Base-by-base conservation (phyloP, 2,797 vertebrate species). In the Premnoplex brunnescens region DNA sequence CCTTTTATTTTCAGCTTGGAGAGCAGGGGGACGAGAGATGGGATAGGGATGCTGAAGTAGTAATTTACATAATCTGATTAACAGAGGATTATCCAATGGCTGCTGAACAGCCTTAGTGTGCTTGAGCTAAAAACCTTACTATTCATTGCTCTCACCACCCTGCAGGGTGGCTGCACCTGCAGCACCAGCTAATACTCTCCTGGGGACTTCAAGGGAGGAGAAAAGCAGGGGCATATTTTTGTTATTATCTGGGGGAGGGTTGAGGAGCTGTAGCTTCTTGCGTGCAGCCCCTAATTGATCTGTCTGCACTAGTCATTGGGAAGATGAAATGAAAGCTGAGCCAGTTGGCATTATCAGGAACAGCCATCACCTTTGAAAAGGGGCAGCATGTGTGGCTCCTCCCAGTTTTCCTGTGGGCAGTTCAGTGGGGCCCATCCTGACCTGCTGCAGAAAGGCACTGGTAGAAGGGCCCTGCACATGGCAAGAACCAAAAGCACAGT, bases 11-110 rank as follows among this genome's bases (percentile, higher is more conserved):
- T 90, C 94, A 96, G 77, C 68, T 77, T 93, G 86, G 90, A 97
- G 89, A 97, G 88, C 82, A 93, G 92, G 71, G 87, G 77, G 95
- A 95, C 0, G 0, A 94, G 94, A 93, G 73, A 93, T 92, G 90
- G 91, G 56, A 91, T 92, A 74, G 83, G 91, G 94, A 94, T 86
- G 86, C 69, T 98, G 98, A 98, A 99, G 98, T 98, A 98, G 97
- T 98, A 98, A 99, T 99, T 99, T 99, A 98, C 99, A 99, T 99
- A 99, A 99, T 99, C 99, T 98, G 99, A 99, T 99, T 99, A 98
- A 90, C 94, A 83, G 91, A 95, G 98, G 99, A 99, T 99, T 99
- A 99, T 98, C 98, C 97, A 97, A 95, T 96, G 98, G 98, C 98
- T 98, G 98, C 98, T 98, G 98, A 99, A 98, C 96, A 97, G 98